Evolutionary conservation across 2,113 vertebrate species (phyloP), one percentile per base, ranked within the genome.

Genomic region (Strix aluco): DNA sequence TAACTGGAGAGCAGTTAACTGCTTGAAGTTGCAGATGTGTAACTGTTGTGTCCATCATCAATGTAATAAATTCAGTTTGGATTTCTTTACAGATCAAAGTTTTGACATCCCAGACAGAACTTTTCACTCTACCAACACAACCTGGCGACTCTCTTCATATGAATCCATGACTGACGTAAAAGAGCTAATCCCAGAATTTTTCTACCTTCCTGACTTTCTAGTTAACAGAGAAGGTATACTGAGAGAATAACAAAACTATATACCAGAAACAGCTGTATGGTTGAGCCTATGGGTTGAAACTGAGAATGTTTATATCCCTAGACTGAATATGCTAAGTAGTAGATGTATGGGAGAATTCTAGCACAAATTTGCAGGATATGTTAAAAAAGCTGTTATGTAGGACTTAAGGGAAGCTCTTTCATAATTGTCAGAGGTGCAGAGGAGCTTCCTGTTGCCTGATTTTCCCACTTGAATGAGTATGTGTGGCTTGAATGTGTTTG

Each of bases 61-160:
- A 6, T 94, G 34, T 94, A 93, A 96, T 65, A 82, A 70, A 49
- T 25, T 82, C 86, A 66, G 81, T 96, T 97, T 97, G 94, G 92
- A 71, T 98, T 96, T 95, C 93, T 96, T 97, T 96, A 78, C 97
- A 99, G 99, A 99, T 98, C 99, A 99, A 97, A 99, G 99, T 98
- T 99, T 99, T 98, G 99, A 99, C 98, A 99, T 99, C 95, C 99
- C 99, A 67, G 99, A 99, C 98, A 99, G 99, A 97, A 99, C 99
- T 25, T 99, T 99, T 97, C 99, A 99, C 98, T 99, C 99, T 63
- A 99, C 99, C 98, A 99, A 99, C 95, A 99, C 99, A 90, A 99
- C 99, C 11, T 99, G 99, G 99, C 98, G 99, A 34, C 99, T 99
- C 29, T 99, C 99, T 58, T 99, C 99, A 1, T 99, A 98, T 51